Percentiles rank a stretch among this genome's conserved stretches.
phyloP scores from a whole-genome alignment of 2,888 invertebrate genomes.

The Oconnorella tubifera region DNA sequence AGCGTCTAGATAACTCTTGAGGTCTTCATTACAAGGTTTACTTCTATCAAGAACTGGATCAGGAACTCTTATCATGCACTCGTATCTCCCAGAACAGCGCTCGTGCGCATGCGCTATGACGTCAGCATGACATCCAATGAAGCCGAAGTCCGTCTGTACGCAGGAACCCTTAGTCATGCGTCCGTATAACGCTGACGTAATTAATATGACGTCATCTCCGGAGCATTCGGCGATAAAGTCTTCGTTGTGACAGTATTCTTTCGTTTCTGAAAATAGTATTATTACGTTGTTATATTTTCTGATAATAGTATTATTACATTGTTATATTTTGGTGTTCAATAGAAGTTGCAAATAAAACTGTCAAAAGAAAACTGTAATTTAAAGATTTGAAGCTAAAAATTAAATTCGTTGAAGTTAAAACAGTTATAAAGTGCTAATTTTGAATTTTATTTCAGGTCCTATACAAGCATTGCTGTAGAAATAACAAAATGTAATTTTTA shows the following conservation, averaged over 20 bases:
- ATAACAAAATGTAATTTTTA: too few relatives aligned
- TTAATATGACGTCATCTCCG: constrained; percentile 26
- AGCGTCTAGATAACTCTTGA: constrained; percentile 28
- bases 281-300: too few relatives aligned
- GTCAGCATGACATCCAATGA: constrained; percentile 30
- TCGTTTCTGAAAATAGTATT: constrained; percentile 10
- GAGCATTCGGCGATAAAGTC: constrained; percentile 28
- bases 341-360: too few relatives aligned
- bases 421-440: too few relatives aligned
- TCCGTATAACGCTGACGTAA: constrained; percentile 28
- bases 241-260: constrained; percentile 31
- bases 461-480: too few relatives aligned
- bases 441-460: too few relatives aligned
- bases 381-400: too few relatives aligned
- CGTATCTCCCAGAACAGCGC: constrained; percentile 25
- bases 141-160: constrained; percentile 31
- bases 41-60: constrained; percentile 26
- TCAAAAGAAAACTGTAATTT: too few relatives aligned
- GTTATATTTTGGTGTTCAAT: too few relatives aligned
- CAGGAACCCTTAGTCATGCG: constrained; percentile 29
- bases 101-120: constrained; percentile 23
- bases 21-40: constrained; percentile 31
- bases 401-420: too few relatives aligned
- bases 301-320: too few relatives aligned
- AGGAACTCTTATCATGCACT: constrained; percentile 27